These are phyloP conservation scores for Rattus rattus DNA, from an alignment of 2,113 vertebrate species.

Conservation along the genomic window DNA sequence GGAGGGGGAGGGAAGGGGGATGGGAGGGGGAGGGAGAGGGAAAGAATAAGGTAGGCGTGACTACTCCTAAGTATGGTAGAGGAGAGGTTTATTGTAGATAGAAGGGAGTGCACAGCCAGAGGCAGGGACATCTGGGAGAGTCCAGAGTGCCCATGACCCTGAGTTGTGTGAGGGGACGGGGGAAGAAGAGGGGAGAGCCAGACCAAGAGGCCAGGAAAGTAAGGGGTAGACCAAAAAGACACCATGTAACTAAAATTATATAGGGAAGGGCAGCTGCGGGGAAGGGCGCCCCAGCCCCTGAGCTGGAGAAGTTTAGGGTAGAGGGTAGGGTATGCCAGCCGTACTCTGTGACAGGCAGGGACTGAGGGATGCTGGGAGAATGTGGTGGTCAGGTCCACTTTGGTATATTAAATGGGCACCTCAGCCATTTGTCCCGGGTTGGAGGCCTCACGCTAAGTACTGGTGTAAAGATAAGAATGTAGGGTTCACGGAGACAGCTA, in stretches of 20 bases:
- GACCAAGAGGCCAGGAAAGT: neutral
- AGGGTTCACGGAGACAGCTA: neutral
- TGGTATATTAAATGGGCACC: neutral
- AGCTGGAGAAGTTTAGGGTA: neutral
- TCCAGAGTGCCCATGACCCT: neutral
- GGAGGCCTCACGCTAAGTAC: neutral
- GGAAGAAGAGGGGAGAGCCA: neutral
- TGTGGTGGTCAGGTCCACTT: neutral
- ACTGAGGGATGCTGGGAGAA: neutral
- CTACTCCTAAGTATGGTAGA: neutral
- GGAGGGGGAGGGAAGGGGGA: fast-evolving
- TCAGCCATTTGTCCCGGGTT: neutral
- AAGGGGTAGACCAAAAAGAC: neutral
- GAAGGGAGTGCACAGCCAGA: neutral
- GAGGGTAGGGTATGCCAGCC: neutral
- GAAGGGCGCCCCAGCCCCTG: neutral
- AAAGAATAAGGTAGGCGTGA: neutral
- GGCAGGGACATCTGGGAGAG: neutral
- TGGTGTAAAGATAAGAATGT: neutral
- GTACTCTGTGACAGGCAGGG: neutral
- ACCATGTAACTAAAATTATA: neutral
- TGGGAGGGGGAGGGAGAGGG: fast-evolving
- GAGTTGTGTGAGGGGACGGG: neutral
- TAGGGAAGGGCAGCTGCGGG: neutral
- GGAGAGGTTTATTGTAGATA: neutral